Conservation (phyloP, 2,113 vertebrate species). For the Pongo pygmaeus region DNA sequence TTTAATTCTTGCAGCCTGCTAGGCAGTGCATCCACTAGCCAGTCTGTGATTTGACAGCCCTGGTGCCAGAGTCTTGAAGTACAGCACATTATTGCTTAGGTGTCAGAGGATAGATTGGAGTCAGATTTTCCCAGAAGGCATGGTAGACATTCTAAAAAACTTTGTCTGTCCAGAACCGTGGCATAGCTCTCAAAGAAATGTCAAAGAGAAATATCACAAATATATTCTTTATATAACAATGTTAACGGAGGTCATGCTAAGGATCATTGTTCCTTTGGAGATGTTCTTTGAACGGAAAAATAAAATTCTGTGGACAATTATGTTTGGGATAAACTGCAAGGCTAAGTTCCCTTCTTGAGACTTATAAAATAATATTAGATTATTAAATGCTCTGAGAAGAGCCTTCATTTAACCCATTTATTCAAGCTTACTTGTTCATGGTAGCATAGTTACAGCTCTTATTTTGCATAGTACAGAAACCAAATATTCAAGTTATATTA, state of each 20-base stretch:
- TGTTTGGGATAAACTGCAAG: background rate
- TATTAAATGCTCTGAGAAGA: background rate
- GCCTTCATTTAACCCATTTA: background rate
- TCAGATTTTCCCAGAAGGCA: background rate
- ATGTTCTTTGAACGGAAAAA: background rate
- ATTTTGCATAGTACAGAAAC: background rate
- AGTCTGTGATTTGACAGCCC: background rate
- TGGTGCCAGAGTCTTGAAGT: background rate
- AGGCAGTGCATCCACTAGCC: background rate
- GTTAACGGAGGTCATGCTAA: background rate
- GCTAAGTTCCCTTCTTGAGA: background rate
- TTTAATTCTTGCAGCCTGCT: background rate
- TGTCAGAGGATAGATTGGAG: background rate
- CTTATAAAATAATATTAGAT: background rate
- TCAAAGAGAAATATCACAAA: conserved; percentile 1
- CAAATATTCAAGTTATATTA: background rate
- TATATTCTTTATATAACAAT: background rate
- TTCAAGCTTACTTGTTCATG: background rate
- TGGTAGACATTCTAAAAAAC: background rate
- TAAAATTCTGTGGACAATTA: background rate
- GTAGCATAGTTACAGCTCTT: background rate
- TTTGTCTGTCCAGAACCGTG: background rate
- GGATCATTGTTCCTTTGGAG: background rate
- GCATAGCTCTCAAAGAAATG: background rate
- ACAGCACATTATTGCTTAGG: background rate